phyloP scores from a whole-genome alignment of 1,140 invertebrate genomes.

The Euschistus heros region DNA sequence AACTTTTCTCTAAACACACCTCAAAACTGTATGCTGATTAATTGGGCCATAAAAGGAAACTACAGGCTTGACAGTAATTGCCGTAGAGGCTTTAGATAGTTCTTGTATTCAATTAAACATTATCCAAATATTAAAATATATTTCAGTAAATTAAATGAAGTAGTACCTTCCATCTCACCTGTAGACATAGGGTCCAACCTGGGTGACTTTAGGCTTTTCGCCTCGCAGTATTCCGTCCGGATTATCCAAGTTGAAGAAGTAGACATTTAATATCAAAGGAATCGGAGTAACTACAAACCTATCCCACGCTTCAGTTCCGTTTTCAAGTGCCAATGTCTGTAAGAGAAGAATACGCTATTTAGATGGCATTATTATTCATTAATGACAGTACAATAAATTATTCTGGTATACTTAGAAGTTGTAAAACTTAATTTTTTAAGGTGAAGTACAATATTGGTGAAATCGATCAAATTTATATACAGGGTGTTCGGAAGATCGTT shows the following conservation, averaged over 20 bases:
- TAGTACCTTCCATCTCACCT: conserved; percentile 2
- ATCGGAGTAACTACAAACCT: conserved; percentile 13
- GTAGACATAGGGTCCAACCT: conserved; percentile 23
- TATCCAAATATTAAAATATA: not conserved
- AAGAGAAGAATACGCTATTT: not conserved
- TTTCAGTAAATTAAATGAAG: not conserved
- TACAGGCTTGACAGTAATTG: no score
- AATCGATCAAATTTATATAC: no score
- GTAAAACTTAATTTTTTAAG: not conserved
- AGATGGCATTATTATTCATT: no score
- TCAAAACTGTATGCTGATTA: not conserved
- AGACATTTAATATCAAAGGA: conserved; percentile 16
- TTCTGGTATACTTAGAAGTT: no score
- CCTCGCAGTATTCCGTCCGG: conserved; percentile 18
- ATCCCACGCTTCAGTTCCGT: conserved; percentile 21
- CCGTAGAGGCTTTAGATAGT: no score
- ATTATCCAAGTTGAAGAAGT: conserved; percentile 22
- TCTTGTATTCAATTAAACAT: not conserved
- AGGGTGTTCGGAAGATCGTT: no score
- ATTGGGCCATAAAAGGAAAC: not conserved
- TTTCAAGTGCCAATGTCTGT: conserved; percentile 18
- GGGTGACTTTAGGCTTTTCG: conserved; percentile 7
- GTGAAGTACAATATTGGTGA: no score
- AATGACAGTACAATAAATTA: no score
- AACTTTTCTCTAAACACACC: conserved; percentile 15